Percentiles rank a stretch among this genome's conserved stretches.
These are phyloP conservation scores for Thelaira solivaga DNA, from an alignment of 2,888 invertebrate genomes.

Conservation along the genomic window DNA sequence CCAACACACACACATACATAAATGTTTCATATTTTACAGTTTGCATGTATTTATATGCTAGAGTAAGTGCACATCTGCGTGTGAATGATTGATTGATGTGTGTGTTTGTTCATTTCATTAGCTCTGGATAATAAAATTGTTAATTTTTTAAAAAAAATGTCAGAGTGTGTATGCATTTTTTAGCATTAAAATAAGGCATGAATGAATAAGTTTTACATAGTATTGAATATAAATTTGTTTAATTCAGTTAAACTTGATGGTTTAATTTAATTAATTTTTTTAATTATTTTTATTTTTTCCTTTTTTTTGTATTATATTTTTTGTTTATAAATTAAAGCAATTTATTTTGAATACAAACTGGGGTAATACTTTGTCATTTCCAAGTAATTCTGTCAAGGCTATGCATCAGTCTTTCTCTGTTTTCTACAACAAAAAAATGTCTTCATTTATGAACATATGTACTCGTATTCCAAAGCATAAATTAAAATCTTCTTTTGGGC, in stretches of 20 bases:
- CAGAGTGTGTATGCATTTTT: too few species aligned
- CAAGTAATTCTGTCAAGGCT: too few species aligned
- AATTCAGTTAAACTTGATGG: slow-evolving; percentile 7
- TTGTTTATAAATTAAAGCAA: too few species aligned
- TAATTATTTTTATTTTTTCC: not conserved
- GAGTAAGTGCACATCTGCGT: not conserved
- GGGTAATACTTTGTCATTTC: too few species aligned
- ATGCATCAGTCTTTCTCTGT: too few species aligned
- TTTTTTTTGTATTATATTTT: too few species aligned
- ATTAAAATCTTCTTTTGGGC: too few species aligned
- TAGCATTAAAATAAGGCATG: not conserved
- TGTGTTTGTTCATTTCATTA: slow-evolving; percentile 52
- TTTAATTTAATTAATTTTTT: slow-evolving; percentile 7
- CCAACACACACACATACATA: too few species aligned
- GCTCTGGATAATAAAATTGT: slow-evolving; percentile 32
- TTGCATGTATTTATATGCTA: not conserved
- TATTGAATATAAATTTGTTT: slow-evolving; percentile 1
- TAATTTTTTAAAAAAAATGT: not conserved
- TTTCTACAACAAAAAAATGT: too few species aligned
- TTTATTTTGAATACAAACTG: too few species aligned
- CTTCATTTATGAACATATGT: too few species aligned
- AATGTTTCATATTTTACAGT: not conserved
- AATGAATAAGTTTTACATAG: not conserved
- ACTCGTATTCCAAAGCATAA: too few species aligned
- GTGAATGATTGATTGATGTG: slow-evolving; percentile 36